Percentiles rank a stretch among this genome's conserved stretches.
phyloP scores from a whole-genome alignment of 1,140 invertebrate species.

The Camponotus floridanus region DNA sequence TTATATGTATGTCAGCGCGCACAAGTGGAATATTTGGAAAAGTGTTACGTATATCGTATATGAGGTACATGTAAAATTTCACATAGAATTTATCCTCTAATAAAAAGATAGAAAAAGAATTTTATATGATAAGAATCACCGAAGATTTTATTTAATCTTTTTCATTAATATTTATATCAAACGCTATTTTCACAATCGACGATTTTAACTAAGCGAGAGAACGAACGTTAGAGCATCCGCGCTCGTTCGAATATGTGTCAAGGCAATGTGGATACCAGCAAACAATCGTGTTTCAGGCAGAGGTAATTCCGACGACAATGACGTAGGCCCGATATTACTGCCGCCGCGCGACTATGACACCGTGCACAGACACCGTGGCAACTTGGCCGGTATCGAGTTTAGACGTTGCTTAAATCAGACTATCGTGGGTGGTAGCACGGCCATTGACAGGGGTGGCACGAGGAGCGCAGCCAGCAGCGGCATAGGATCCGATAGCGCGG shows the following conservation, averaged over 20 bases:
- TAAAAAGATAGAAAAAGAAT: background rate
- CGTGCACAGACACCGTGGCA: slow-evolving; percentile 93
- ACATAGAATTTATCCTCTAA: background rate
- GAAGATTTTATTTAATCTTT: background rate
- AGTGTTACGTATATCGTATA: background rate
- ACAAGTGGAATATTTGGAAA: background rate
- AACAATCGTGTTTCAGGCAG: slow-evolving; percentile 72
- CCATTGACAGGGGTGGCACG: slow-evolving; percentile 83
- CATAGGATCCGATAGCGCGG: slow-evolving; percentile 95
- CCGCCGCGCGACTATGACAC: slow-evolving; percentile 98
- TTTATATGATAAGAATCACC: background rate
- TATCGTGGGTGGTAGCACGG: slow-evolving; percentile 88
- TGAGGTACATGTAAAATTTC: background rate
- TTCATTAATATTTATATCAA: background rate
- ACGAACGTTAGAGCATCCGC: background rate
- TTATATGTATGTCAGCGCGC: background rate
- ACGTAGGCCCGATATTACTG: slow-evolving; percentile 92
- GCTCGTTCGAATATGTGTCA: slow-evolving; percentile 39
- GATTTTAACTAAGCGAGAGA: slow-evolving; percentile 2
- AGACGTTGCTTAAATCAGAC: slow-evolving; percentile 91
- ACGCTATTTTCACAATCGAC: background rate
- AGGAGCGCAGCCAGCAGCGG: slow-evolving; percentile 88
- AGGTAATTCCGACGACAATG: slow-evolving; percentile 83
- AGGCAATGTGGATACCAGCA: slow-evolving; percentile 15
- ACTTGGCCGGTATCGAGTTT: slow-evolving; percentile 92